phyloP scores from a whole-genome alignment of 2,797 vertebrate species.

The Takifugu rubripes region DNA sequence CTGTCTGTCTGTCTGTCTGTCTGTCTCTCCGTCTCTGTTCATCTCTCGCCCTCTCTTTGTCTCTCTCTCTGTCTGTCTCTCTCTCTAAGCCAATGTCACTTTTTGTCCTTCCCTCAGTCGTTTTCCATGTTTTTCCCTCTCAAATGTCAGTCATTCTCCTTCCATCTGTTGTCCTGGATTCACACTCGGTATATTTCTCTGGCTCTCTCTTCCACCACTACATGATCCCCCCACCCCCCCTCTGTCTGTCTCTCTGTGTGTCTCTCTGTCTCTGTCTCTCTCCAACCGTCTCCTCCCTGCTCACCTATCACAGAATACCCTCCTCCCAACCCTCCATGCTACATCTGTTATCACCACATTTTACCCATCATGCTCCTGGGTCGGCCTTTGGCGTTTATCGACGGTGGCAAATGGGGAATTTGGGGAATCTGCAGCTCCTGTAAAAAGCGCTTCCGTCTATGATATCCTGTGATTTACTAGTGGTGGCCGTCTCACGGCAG shows the following conservation, averaged over 20 bases:
- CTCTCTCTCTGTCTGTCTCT: conserved; percentile 5
- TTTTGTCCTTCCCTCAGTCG: conserved; percentile 45
- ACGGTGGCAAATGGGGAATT: conserved; percentile 40
- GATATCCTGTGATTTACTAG: conserved; percentile 36
- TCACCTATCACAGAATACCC: conserved; percentile 14
- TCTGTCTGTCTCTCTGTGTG: conserved; percentile 16
- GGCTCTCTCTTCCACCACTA: conserved; percentile 38
- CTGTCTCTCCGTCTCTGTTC: too few relatives aligned
- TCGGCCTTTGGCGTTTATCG: conserved; percentile 13
- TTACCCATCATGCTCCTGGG: conserved; percentile 43
- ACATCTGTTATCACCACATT: conserved; percentile 45
- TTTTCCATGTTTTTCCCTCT: conserved; percentile 45
- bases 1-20: conserved; percentile 4
- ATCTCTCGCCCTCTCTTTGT: too few relatives aligned
- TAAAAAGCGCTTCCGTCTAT: conserved; percentile 4
- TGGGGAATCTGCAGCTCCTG: conserved; percentile 21
- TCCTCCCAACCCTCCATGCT: conserved; percentile 12
- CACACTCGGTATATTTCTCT: conserved; percentile 33
- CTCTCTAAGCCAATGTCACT: conserved; percentile 37
- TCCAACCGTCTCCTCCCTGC: conserved; percentile 32
- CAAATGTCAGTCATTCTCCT: conserved; percentile 36
- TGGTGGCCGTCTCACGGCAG: conserved; percentile 1
- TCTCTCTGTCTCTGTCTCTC: conserved; percentile 10
- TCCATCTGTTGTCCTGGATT: conserved; percentile 54
- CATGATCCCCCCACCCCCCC: conserved; percentile 29